Base-by-base conservation (phyloP, 2,888 invertebrate genomes). In the Ectemnius continuus region DNA sequence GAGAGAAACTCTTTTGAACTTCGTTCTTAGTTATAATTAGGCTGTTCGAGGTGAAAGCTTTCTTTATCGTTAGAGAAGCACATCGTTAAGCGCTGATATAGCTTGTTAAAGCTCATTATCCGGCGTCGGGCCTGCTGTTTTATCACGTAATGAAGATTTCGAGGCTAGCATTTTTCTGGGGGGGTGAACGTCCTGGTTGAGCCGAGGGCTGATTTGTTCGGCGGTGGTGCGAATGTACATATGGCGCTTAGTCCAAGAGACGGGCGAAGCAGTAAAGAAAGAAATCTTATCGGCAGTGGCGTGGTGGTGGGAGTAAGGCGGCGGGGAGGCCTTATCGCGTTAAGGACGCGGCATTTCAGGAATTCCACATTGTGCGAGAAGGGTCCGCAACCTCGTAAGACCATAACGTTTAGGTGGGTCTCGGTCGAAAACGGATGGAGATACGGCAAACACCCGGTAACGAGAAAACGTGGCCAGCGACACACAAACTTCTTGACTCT, bases 281-380 rank as follows among this genome's bases (percentile, higher is more conserved):
- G 75, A 71, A 82, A 78, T 75, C 78, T 82, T 82, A 82, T 82
- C 82, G 80, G 64, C 36, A 36, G 70, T 52, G 63, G 74, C 67
- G 65, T 61, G 8, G 8, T 1, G 36, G 36, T 36, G 36, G 36
- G 36, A 23, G 23, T 23, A 23, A 23, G 23, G 8, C 11, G 36
- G 36, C 6, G 36, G 36, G 36, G 36, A 11, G 36, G 70, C 70
- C 78, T 82, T 82, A 82, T 82, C 82, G 82, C 75, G 76, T 80
- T 72, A 82, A 82, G 75, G 80, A 78, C 82, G 76, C 68, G 73
- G 74, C 82, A 81, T 78, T 82, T 82, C 78, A 65, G 81, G 73
- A 79, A 76, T 81, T 80, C 69, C 70, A 74, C 65, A 67, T 72
- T 64, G 70, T 64, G 26, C 61, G 36, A 68, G 71, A 70, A 71